Conservation (phyloP, 2,888 invertebrate species). For the Oligia strigilis region DNA sequence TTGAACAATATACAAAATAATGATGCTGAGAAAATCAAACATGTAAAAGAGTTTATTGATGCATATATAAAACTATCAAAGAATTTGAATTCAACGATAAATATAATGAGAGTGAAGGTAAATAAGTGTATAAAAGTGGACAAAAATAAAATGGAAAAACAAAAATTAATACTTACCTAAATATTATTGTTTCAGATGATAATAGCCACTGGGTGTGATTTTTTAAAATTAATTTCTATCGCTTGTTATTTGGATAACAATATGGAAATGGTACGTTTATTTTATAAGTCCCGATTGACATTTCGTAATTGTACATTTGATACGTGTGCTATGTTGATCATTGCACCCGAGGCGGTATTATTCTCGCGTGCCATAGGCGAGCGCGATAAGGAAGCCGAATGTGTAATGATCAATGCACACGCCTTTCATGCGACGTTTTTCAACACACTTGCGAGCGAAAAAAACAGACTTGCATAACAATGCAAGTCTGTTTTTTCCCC, state of each 20-base stretch:
- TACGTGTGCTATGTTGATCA: too few relatives aligned
- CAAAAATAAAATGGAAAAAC: neutral
- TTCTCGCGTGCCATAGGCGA: too few relatives aligned
- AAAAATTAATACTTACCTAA: neutral
- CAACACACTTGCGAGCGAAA: too few relatives aligned
- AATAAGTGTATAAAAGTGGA: neutral
- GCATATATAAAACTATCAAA: neutral
- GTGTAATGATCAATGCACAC: too few relatives aligned
- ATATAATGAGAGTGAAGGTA: constrained; percentile 21
- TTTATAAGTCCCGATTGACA: neutral
- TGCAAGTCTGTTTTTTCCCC: too few relatives aligned
- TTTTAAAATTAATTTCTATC: neutral
- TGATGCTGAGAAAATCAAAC: constrained; percentile 13
- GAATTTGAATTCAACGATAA: neutral
- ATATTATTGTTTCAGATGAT: constrained; percentile 19
- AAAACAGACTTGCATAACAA: too few relatives aligned
- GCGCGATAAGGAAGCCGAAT: too few relatives aligned
- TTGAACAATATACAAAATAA: neutral
- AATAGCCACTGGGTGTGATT: neutral
- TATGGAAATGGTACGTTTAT: neutral
- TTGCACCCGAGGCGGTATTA: too few relatives aligned
- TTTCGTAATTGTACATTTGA: too few relatives aligned
- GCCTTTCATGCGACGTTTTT: too few relatives aligned
- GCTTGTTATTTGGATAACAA: neutral
- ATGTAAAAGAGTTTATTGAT: neutral